phyloP scores from a whole-genome alignment of 2,797 vertebrate genomes.

The Arctocebus calabarensis region DNA sequence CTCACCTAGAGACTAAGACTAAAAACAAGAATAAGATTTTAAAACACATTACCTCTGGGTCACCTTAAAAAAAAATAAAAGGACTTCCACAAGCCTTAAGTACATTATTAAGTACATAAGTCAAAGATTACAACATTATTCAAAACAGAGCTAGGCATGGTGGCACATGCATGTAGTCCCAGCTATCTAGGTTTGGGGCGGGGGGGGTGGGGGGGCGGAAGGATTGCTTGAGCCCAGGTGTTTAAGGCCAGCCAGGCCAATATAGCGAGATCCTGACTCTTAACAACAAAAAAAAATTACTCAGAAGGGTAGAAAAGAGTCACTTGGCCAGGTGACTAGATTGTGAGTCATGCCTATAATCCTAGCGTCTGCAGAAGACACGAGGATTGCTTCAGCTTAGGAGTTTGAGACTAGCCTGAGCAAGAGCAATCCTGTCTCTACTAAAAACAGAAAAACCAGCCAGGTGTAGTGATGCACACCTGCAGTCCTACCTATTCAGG shows the following conservation, averaged over 20 bases:
- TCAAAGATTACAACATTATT: background rate
- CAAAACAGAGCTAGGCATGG: background rate
- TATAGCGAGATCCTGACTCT: background rate
- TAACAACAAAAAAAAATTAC: background rate
- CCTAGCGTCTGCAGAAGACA: too few species aligned
- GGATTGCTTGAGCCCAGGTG: background rate
- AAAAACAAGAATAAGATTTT: slow-evolving; percentile 9
- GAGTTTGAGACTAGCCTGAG: too few species aligned
- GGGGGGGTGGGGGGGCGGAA: too few species aligned
- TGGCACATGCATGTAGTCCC: background rate
- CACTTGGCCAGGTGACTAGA: background rate
- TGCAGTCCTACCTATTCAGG: too few species aligned
- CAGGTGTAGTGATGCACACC: too few species aligned
- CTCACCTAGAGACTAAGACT: background rate
- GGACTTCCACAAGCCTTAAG: background rate
- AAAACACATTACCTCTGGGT: background rate
- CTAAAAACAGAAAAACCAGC: too few species aligned
- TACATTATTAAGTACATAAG: background rate
- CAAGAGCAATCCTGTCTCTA: too few species aligned
- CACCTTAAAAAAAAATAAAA: background rate
- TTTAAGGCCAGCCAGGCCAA: background rate
- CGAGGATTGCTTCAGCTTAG: too few species aligned
- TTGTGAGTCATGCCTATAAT: too few species aligned
- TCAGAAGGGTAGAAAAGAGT: background rate
- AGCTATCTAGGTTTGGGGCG: background rate